phyloP scores from a whole-genome alignment of 1,140 invertebrate genomes.

The Apis cerana region DNA sequence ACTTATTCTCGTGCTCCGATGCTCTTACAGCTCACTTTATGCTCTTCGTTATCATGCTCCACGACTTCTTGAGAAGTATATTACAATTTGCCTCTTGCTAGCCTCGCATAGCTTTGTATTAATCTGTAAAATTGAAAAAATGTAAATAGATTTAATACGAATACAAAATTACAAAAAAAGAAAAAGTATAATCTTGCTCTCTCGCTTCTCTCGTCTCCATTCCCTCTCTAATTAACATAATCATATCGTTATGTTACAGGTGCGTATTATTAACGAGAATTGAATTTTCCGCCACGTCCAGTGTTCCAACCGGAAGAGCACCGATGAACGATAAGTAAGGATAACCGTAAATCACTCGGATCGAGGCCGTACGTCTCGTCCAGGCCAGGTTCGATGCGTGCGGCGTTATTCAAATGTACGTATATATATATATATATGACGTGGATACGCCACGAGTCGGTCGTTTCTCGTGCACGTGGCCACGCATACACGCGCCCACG shows the following conservation, averaged over 20 bases:
- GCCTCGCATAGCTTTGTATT: no score
- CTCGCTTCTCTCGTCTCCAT: no score
- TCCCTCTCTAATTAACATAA: no score
- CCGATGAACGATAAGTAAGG: constrained; percentile 43
- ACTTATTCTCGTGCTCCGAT: not conserved
- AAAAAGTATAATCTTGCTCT: no score
- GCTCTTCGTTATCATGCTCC: not conserved
- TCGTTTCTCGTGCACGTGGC: not conserved
- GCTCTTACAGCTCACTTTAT: not conserved
- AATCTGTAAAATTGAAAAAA: no score
- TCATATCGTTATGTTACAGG: constrained; percentile 7
- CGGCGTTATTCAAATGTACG: constrained; percentile 55
- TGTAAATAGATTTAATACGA: no score
- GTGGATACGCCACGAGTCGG: not conserved
- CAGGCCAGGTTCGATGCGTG: constrained; percentile 31
- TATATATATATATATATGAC: not conserved
- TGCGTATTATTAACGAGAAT: not conserved
- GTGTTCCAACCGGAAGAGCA: not conserved
- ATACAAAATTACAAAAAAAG: no score
- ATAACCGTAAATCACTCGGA: constrained; percentile 33
- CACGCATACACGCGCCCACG: constrained; percentile 3
- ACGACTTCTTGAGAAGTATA: not conserved
- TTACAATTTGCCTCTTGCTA: no score
- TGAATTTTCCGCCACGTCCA: no score
- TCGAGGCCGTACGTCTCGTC: not conserved